Evolutionary conservation across 1,140 invertebrate species (phyloP).

Genomic region (Aphelinus atriplicis): DNA sequence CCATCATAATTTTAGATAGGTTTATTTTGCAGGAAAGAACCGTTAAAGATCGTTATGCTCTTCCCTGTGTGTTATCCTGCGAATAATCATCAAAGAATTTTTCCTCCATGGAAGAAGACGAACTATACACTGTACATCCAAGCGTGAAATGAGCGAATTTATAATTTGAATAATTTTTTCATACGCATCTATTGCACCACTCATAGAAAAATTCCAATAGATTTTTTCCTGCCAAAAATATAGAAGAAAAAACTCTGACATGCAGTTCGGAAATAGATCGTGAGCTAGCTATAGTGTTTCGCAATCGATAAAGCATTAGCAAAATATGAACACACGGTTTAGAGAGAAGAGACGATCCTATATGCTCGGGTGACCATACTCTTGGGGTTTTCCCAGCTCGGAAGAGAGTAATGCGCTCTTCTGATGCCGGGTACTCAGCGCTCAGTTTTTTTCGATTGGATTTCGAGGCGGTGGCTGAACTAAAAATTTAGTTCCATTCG

Average conservation of each 20-base stretch:
- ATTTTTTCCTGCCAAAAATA: neutral
- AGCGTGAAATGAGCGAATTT: neutral
- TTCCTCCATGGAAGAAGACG: neutral
- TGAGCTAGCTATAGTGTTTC: neutral
- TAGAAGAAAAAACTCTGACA: too few species aligned
- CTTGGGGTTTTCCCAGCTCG: constrained; percentile 11
- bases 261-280: too few species aligned
- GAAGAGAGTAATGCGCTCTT: constrained; percentile 5
- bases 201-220: neutral
- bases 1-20: too few species aligned
- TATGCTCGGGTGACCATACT: neutral
- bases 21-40: too few species aligned
- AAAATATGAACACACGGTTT: neutral
- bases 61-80: too few species aligned
- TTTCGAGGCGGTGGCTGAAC: neutral
- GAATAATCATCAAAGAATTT: too few species aligned
- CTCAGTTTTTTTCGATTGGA: neutral
- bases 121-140: neutral
- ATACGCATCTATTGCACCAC: too few species aligned
- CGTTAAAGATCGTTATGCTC: too few species aligned
- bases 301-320: neutral
- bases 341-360: neutral
- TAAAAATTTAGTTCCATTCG: neutral
- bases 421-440: neutral
- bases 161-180: too few species aligned